Percentiles rank a stretch among this genome's conserved stretches.
Conservation (phyloP, 2,888 invertebrate species). For the Sceliomorpha sp. region DNA sequence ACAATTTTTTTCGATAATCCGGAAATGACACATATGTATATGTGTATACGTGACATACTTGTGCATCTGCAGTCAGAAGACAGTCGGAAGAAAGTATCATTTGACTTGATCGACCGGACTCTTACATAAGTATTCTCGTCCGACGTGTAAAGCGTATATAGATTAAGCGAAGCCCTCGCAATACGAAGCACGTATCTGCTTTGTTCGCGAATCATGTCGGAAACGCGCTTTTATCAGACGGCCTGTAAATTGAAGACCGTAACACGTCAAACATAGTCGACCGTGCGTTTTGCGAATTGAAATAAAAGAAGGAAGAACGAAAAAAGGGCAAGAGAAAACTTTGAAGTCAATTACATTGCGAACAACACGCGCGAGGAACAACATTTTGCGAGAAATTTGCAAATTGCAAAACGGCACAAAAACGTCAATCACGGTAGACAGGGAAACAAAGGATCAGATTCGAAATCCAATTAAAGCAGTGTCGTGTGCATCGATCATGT, state of each 20-base stretch:
- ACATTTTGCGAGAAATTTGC: constrained; percentile 27
- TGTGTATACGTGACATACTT: constrained; percentile 9
- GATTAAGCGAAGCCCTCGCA: constrained; percentile 17
- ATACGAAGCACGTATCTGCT: constrained; percentile 13
- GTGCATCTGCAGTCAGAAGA: not conserved
- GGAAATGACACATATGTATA: too few relatives aligned
- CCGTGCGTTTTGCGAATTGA: not conserved
- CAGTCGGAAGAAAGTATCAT: constrained; percentile 10
- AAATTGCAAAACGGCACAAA: constrained; percentile 15
- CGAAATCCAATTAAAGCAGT: constrained; percentile 43
- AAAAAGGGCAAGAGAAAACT: too few relatives aligned
- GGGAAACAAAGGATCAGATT: constrained; percentile 29
- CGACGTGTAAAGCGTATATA: constrained; percentile 16
- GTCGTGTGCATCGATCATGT: constrained; percentile 31
- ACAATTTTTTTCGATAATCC: too few relatives aligned
- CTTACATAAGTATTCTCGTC: constrained; percentile 17
- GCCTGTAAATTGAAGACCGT: constrained; percentile 39
- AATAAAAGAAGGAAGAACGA: constrained; percentile 1
- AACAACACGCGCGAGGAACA: constrained; percentile 22
- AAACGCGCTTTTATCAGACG: constrained; percentile 26
- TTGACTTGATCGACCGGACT: constrained; percentile 12
- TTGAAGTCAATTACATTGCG: constrained; percentile 26
- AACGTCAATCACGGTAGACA: constrained; percentile 29
- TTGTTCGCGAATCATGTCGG: constrained; percentile 32
- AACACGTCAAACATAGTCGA: constrained; percentile 32